Evolutionary conservation across 2,113 vertebrate genomes (phyloP).

Genomic region (Pontoporia blainvillei): DNA sequence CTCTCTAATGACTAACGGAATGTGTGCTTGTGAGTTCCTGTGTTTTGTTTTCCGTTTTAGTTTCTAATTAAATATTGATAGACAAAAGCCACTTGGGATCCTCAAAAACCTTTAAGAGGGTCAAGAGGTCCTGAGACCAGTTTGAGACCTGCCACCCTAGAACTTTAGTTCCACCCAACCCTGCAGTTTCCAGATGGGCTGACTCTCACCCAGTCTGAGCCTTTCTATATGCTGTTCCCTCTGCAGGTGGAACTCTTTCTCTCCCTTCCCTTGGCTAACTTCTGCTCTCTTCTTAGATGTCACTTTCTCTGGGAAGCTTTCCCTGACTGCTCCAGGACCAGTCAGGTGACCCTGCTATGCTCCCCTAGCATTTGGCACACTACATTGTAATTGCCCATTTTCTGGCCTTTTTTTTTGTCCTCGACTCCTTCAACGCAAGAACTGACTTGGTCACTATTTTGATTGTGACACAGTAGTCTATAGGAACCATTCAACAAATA

Average conservation of each 20-base stretch:
- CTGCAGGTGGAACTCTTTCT: background rate
- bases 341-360: background rate
- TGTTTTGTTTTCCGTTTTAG: constrained; percentile 19
- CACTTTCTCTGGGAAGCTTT: background rate
- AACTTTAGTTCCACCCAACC: background rate
- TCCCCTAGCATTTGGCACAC: background rate
- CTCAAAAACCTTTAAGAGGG: background rate
- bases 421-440: background rate
- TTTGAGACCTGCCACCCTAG: background rate
- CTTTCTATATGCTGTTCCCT: background rate
- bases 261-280: background rate
- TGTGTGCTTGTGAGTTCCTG: background rate
- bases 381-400: background rate
- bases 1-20: background rate
- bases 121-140: background rate
- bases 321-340: background rate
- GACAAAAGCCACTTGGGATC: background rate
- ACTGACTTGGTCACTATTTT: background rate
- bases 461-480: background rate
- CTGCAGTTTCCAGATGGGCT: background rate
- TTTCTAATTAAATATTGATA: constrained; percentile 14
- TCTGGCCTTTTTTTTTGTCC: background rate
- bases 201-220: background rate
- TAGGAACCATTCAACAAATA: background rate
- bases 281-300: background rate